These are phyloP conservation scores for Oligia latruncula DNA, from an alignment of 2,888 invertebrate genomes.

Conservation along the genomic window DNA sequence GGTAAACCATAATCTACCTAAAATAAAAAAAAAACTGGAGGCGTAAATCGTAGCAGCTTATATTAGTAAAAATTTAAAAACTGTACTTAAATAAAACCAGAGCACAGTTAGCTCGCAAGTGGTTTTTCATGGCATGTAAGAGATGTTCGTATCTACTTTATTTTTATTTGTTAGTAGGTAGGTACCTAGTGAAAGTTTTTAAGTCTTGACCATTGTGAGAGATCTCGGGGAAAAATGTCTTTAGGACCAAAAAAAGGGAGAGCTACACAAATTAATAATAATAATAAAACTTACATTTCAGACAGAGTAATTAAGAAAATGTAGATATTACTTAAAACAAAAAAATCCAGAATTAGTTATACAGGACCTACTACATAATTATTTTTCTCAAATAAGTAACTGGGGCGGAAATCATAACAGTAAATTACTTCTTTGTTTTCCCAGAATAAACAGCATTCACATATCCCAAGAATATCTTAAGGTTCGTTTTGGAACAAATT, in stretches of 20 bases:
- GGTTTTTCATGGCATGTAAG: neutral
- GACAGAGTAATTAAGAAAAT: neutral
- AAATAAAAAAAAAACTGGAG: too few relatives aligned
- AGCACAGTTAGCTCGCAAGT: neutral
- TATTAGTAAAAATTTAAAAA: neutral
- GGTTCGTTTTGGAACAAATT: conserved; percentile 3
- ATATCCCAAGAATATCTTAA: neutral
- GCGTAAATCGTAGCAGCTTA: neutral
- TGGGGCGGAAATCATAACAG: neutral
- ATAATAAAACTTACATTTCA: neutral
- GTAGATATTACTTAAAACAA: too few relatives aligned
- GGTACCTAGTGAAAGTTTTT: neutral
- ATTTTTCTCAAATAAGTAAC: neutral
- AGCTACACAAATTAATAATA: neutral
- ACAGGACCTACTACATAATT: too few relatives aligned
- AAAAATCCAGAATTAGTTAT: neutral
- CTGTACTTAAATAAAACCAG: neutral
- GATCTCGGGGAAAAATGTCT: neutral
- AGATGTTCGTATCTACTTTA: too few relatives aligned
- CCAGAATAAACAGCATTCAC: neutral
- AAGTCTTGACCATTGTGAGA: neutral
- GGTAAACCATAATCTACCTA: too few relatives aligned
- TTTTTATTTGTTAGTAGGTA: neutral
- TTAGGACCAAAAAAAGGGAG: neutral
- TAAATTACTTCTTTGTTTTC: conserved; percentile 9